Conservation (phyloP, 2,797 vertebrate species). For the Sparus aurata region DNA sequence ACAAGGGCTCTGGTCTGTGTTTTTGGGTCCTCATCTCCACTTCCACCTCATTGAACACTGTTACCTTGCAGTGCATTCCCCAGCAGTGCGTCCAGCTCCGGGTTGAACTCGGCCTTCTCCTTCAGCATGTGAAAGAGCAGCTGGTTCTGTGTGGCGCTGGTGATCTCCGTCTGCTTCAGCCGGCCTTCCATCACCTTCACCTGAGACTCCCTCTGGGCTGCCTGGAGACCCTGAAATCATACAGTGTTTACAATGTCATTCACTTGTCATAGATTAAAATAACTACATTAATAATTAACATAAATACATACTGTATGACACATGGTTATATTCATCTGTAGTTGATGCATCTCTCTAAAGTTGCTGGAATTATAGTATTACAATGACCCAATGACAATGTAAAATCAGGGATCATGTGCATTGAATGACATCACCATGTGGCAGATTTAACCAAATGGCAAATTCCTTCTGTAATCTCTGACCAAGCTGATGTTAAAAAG, state of each 20-base stretch:
- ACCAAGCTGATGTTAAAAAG: no score
- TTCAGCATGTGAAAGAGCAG: constrained; percentile 99
- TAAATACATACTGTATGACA: background rate
- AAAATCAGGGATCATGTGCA: no score
- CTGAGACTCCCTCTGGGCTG: constrained; percentile 96
- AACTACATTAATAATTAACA: background rate
- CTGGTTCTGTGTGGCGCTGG: constrained; percentile 98
- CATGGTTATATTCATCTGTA: no score
- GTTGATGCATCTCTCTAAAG: background rate
- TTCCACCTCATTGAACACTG: background rate
- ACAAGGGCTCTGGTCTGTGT: constrained; percentile 8
- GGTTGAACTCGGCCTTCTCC: constrained; percentile 98
- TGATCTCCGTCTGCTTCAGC: constrained; percentile 98
- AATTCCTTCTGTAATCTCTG: no score
- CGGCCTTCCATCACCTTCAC: constrained; percentile 98
- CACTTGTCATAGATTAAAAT: background rate
- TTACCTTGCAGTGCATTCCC: constrained; percentile 98
- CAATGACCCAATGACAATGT: background rate
- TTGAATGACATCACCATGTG: no score
- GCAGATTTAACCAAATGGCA: no score
- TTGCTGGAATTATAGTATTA: background rate
- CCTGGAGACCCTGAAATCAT: constrained; percentile 91
- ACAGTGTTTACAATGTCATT: background rate
- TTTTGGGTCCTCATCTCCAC: constrained; percentile 17
- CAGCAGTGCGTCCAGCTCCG: constrained; percentile 95